phyloP scores from a whole-genome alignment of 2,888 invertebrate genomes.

The Muschampia plurimacula region DNA sequence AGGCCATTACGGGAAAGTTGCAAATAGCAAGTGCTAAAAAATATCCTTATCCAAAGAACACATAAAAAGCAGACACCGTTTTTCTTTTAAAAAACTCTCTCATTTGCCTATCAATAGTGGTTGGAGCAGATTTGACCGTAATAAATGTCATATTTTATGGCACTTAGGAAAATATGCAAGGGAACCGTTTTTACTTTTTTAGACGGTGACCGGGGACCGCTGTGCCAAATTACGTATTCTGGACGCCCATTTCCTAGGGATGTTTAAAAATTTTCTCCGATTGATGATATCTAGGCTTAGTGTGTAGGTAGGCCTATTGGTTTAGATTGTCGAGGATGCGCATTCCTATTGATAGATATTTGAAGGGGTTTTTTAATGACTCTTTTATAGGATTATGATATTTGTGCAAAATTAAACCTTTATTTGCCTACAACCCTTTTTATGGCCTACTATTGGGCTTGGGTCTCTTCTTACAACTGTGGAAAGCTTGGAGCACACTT shows the following conservation, averaged over 20 bases:
- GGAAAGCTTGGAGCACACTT: too few relatives aligned
- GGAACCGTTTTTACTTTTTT: constrained; percentile 81
- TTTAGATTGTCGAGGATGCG: neutral
- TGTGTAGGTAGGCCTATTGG: neutral
- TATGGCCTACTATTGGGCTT: too few relatives aligned
- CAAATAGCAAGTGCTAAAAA: constrained; percentile 73
- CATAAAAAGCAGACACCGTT: constrained; percentile 86
- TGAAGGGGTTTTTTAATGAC: constrained; percentile 1
- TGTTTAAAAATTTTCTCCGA: constrained; percentile 61
- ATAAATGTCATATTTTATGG: constrained; percentile 86
- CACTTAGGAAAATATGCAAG: constrained; percentile 85
- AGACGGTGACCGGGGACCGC: constrained; percentile 78
- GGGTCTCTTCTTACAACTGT: too few relatives aligned
- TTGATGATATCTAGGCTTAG: neutral
- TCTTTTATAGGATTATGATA: neutral
- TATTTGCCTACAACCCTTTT: too few relatives aligned
- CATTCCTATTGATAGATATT: neutral
- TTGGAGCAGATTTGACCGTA: constrained; percentile 85
- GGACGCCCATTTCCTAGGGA: constrained; percentile 73
- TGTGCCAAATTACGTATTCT: constrained; percentile 77
- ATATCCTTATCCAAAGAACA: constrained; percentile 80
- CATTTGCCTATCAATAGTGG: constrained; percentile 86
- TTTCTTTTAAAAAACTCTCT: constrained; percentile 86
- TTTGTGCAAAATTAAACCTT: too few relatives aligned
- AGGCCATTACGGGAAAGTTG: constrained; percentile 66